Conservation (phyloP, 2,888 invertebrate species). For the Chrysolina haemoptera region DNA sequence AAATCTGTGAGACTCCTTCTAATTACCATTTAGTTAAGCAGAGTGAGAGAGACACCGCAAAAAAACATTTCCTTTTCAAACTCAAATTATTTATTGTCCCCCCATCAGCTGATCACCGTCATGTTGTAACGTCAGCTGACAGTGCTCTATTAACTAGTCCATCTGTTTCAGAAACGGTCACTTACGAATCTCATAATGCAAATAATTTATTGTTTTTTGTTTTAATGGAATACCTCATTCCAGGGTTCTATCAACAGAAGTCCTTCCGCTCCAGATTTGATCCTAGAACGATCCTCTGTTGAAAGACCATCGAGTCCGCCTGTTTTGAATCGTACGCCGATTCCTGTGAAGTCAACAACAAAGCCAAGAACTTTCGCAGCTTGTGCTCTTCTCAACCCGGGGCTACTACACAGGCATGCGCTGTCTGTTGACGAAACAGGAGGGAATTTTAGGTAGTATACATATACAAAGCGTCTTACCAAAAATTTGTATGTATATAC, state of each 20-base stretch:
- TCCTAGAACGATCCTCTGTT: conserved; percentile 64
- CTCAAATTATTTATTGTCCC: too few species aligned
- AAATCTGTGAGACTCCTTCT: too few species aligned
- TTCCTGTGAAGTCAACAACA: conserved; percentile 40
- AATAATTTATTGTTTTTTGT: background rate
- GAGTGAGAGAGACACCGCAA: too few species aligned
- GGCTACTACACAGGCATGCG: conserved; percentile 82
- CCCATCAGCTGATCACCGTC: too few species aligned
- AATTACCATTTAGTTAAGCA: too few species aligned
- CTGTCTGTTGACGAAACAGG: conserved; percentile 85
- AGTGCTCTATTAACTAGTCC: too few species aligned
- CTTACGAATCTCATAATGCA: background rate
- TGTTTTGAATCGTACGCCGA: conserved; percentile 43
- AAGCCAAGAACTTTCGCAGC: conserved; percentile 67
- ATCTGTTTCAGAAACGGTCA: too few species aligned
- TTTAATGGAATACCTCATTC: conserved; percentile 28
- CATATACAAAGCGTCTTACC: background rate
- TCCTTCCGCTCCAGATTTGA: conserved; percentile 76
- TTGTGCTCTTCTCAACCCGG: conserved; percentile 75
- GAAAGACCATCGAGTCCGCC: conserved; percentile 59
- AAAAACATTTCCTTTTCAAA: too few species aligned
- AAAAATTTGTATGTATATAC: too few species aligned
- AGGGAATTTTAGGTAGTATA: conserved; percentile 63
- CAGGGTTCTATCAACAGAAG: conserved; percentile 70
- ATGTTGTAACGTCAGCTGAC: too few species aligned